These are phyloP conservation scores for Ia io DNA, from an alignment of 2,113 vertebrate species.

Conservation along the genomic window DNA sequence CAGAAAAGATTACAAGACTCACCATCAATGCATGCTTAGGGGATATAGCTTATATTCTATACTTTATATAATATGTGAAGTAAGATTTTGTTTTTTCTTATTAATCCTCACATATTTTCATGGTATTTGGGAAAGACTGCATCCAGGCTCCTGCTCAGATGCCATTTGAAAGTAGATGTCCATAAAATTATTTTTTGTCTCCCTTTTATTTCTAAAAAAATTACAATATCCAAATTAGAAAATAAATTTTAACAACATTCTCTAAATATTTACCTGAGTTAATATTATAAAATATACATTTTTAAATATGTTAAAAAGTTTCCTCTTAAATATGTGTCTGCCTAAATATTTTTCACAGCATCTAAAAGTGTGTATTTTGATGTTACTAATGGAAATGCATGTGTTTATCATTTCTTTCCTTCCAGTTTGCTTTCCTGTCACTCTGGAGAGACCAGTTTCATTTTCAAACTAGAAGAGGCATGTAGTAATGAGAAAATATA, in stretches of 20 bases:
- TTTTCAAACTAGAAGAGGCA: neutral
- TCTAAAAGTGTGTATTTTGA: neutral
- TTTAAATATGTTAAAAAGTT: neutral
- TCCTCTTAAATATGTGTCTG: neutral
- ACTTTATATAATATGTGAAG: neutral
- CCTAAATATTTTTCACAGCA: neutral
- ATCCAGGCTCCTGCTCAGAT: neutral
- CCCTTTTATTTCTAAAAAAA: neutral
- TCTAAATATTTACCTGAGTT: neutral
- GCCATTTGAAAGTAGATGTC: neutral
- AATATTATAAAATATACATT: neutral
- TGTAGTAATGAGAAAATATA: neutral
- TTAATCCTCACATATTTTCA: neutral
- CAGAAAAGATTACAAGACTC: neutral
- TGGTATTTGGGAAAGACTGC: neutral
- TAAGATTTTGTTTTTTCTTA: neutral
- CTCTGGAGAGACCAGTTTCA: neutral
- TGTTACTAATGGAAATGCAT: neutral
- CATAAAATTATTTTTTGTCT: neutral
- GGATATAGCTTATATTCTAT: neutral
- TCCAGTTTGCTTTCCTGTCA: neutral
- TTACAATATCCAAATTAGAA: neutral
- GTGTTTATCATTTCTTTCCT: neutral
- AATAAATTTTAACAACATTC: neutral
- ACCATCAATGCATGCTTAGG: neutral